A percentile compares a stretch with the other conserved stretches of the same genome.
phyloP scores from a whole-genome alignment of 2,797 vertebrate species.

The Microctenopoma lineatum region DNA sequence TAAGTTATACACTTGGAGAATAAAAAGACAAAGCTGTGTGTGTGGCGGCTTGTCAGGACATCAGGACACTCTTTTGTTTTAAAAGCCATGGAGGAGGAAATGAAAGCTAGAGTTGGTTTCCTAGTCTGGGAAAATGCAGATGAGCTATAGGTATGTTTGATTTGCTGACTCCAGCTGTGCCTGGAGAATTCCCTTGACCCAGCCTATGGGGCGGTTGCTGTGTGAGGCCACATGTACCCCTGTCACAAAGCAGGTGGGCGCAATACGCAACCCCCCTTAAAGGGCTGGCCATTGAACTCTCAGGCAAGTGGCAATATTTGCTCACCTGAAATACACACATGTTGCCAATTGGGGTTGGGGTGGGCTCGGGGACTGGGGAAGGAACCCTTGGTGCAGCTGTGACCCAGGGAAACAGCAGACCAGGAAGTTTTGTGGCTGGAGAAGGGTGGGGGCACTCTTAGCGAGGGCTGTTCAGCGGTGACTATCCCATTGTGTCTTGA shows the following conservation, averaged over 20 bases:
- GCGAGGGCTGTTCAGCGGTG: conserved; percentile 87
- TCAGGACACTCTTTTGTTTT: conserved; percentile 51
- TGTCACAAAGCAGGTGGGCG: conserved; percentile 78
- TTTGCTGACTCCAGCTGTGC: conserved; percentile 86
- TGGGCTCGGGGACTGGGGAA: conserved; percentile 71
- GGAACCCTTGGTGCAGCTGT: conserved; percentile 87
- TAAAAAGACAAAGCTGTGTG: conserved; percentile 17
- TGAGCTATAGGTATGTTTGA: conserved; percentile 77
- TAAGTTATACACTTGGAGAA: neutral
- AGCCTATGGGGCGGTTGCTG: conserved; percentile 66
- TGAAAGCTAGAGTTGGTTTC: conserved; percentile 57
- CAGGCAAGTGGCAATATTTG: conserved; percentile 93
- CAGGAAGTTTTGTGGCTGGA: conserved; percentile 86
- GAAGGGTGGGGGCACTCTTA: conserved; percentile 65
- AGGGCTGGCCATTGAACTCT: conserved; percentile 85
- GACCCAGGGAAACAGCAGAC: conserved; percentile 78
- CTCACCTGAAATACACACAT: conserved; percentile 90
- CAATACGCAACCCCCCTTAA: conserved; percentile 88
- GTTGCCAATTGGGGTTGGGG: conserved; percentile 78
- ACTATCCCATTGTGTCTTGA: conserved; percentile 87
- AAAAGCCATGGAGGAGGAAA: conserved; percentile 50
- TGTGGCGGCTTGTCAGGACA: conserved; percentile 39
- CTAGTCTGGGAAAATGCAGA: conserved; percentile 78
- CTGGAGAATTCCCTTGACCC: conserved; percentile 77
- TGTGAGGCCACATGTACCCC: conserved; percentile 75